Base-by-base conservation (phyloP, 2,113 vertebrate species). In the Urocitellus parryii region DNA sequence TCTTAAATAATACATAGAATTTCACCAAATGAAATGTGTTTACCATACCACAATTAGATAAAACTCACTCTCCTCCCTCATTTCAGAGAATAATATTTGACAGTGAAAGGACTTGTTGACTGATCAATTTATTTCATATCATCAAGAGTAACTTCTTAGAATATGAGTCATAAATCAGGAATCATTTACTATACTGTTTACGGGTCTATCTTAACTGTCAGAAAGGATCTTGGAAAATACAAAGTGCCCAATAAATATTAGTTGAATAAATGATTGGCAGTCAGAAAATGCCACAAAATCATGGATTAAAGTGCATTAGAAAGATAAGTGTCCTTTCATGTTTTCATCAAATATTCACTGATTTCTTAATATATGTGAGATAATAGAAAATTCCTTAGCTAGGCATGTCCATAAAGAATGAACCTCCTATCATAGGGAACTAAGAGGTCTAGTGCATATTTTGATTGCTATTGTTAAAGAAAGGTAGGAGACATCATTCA, bases 11-110 rank as follows among this genome's bases (percentile, higher is more conserved):
- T 65, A 58, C 5, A 65, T 2, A 37, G 11, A 67, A 70, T 80
- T 73, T 32, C 8, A 82, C 4, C 34, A 67, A 65, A 37, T 68
- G 18, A 48, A 63, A 34, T 81, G 17, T 70, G 65, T 25, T 45
- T 72, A 17, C 1, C 5, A 4, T 74, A 34, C 18, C 2, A 51
- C 4, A 53, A 2, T 34, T 6, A 78, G 4, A 17, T 63, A 4
- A 1, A 81, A 1, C 1, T 5, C 25, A 11, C 0, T 79, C 0
- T 53, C 4, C 8, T 82, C 13, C 0, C 53, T 0, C 7, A 2
- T 2, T 90, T 4, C 1, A 84, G 83, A 95, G 37, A 95, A 58
- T 68, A 78, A 56, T 88, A 37, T 24, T 8, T 51, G 32, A 22
- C 16, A 81, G 10, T 73, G 20, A 91, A 86, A 72, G 53, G 8